phyloP scores from a whole-genome alignment of 2,888 invertebrate species.

The Drymonia ruficornis region DNA sequence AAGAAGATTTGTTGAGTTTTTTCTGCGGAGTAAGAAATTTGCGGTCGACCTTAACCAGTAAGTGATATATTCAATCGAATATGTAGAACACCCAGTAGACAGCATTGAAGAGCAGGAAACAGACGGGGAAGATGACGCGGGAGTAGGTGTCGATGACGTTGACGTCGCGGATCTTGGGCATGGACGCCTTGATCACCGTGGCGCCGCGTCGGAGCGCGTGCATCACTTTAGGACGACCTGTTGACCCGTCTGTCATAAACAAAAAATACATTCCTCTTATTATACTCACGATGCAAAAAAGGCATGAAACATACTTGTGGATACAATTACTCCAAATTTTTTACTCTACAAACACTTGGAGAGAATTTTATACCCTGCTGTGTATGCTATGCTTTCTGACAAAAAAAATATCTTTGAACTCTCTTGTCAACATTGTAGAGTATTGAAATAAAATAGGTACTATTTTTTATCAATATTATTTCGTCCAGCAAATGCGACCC shows the following conservation, averaged over 20 bases:
- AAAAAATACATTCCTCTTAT: conserved; percentile 3
- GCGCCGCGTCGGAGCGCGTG: conserved; percentile 94
- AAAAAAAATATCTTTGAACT: too few species aligned
- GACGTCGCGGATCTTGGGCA: conserved; percentile 98
- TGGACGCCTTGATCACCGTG: conserved; percentile 93
- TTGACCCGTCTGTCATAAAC: conserved; percentile 74
- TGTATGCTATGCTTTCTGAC: too few species aligned
- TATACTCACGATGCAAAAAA: background rate
- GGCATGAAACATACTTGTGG: too few species aligned
- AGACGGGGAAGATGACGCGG: conserved; percentile 96
- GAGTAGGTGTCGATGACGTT: conserved; percentile 99
- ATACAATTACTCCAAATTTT: too few species aligned
- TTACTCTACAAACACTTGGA: too few species aligned
- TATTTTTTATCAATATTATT: too few species aligned
- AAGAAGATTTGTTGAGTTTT: too few species aligned
- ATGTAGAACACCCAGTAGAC: conserved; percentile 98
- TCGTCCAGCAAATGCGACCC: too few species aligned
- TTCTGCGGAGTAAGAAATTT: background rate
- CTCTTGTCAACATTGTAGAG: too few species aligned
- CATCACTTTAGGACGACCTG: conserved; percentile 89
- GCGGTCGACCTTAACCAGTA: too few species aligned
- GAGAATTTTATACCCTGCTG: too few species aligned
- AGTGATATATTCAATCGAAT: conserved; percentile 78
- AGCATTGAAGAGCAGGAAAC: conserved; percentile 97
- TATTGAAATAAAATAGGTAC: too few species aligned